Evolutionary conservation across 1,140 invertebrate species (phyloP).

Genomic region (Hesperophylax magnus): DNA sequence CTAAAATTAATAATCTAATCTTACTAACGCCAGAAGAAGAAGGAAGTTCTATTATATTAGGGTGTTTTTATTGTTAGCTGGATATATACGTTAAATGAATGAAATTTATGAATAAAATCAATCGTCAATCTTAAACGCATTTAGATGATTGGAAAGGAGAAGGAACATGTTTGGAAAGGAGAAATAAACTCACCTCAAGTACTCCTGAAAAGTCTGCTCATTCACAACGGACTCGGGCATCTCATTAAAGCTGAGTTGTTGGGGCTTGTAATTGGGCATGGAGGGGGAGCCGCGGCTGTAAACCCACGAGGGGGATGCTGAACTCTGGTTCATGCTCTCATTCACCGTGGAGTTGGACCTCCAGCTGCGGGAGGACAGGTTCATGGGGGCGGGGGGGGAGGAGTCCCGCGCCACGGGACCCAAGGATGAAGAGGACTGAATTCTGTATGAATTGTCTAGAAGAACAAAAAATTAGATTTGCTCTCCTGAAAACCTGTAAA

Average conservation of each 20-base stretch:
- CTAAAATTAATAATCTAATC: no score
- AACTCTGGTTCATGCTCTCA: slow-evolving; percentile 48
- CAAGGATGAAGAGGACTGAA: slow-evolving; percentile 13
- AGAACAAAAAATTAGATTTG: background rate
- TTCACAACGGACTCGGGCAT: slow-evolving; percentile 61
- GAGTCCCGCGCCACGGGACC: background rate
- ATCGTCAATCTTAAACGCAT: no score
- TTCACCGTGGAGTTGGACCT: slow-evolving; percentile 36
- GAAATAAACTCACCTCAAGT: slow-evolving; percentile 61
- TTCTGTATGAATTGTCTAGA: slow-evolving; percentile 53
- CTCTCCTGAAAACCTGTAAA: background rate
- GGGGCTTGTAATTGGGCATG: slow-evolving; percentile 51
- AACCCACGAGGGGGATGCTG: slow-evolving; percentile 50
- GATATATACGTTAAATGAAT: no score
- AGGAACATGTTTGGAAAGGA: no score
- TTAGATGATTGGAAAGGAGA: no score
- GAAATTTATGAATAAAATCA: no score
- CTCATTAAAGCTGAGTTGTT: slow-evolving; percentile 43
- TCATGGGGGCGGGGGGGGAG: slow-evolving; percentile 21
- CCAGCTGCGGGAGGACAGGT: slow-evolving; percentile 51
- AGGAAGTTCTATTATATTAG: no score
- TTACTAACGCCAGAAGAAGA: no score
- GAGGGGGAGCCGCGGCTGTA: slow-evolving; percentile 50
- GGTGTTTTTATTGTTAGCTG: no score
- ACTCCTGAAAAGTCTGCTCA: slow-evolving; percentile 64